Evolutionary conservation across 1,140 invertebrate species (phyloP), one percentile per base, ranked within the genome.

Genomic region (Phymastichus coffea): DNA sequence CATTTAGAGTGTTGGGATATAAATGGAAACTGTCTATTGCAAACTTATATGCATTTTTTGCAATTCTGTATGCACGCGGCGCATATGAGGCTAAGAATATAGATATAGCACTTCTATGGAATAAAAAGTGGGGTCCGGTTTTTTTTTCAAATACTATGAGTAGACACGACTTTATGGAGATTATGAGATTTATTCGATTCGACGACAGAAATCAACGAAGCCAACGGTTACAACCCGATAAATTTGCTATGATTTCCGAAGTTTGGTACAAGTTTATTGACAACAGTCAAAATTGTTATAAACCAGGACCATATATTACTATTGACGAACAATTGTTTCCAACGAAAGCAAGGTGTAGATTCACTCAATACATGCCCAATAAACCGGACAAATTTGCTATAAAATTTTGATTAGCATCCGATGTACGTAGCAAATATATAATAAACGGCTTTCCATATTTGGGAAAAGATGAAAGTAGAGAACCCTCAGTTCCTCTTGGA

Each of bases 191-290:
- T n/a, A n/a, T n/a, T n/a, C n/a, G n/a, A n/a, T n/a, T n/a, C n/a
- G n/a, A n/a, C n/a, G n/a, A n/a, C n/a, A 64, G 65, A 66, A 68
- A 59, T 61, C 19, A 64, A 54, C 56, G 67, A 53, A 63, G 57
- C 30, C 63, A 65, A 63, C 64, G 70, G 38, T 64, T 75, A 43
- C 28, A 63, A 63, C 67, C 30, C 15, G 66, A 76, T 65, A 70
- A 76, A 66, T 74, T 76, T 66, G 69, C 63, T 49, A 48, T 76
- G 49, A 60, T 69, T 15, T 73, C 69, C 10, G 55, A 64, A 60
- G 56, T 73, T 41, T 74, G 69, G 68, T 48, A 72, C 54, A 63
- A 54, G 55, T 74, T 76, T 60, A 75, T 74, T 60, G 63, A 67
- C 48, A 74, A 75, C 63, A 58, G 66, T 48, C 68, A 72, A 65